phyloP scores from a whole-genome alignment of 2,113 vertebrate species.

The Suncus etruscus region DNA sequence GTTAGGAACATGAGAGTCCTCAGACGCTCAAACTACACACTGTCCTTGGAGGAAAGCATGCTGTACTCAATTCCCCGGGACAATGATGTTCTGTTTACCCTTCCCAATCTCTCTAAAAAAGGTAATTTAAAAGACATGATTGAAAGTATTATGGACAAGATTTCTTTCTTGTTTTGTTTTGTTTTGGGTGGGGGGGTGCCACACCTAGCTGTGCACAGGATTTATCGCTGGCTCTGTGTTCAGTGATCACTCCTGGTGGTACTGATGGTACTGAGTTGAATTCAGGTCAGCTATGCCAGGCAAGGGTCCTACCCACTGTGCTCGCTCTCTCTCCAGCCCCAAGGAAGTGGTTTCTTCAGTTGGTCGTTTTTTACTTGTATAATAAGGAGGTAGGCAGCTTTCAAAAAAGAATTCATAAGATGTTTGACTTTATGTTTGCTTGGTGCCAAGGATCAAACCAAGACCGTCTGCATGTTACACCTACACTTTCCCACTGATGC shows the following conservation, averaged over 20 bases:
- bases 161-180: neutral
- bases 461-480: too few species aligned
- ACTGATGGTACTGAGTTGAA: too few species aligned
- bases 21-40: slow-evolving; percentile 90
- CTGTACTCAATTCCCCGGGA: slow-evolving; percentile 92
- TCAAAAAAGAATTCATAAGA: slow-evolving; percentile 13
- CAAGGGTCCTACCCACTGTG: too few species aligned
- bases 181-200: too few species aligned
- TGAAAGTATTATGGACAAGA: slow-evolving; percentile 33
- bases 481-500: too few species aligned
- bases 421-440: neutral
- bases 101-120: slow-evolving; percentile 89
- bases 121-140: slow-evolving; percentile 84
- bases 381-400: slow-evolving; percentile 23
- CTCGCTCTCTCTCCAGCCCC: too few species aligned
- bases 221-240: too few species aligned
- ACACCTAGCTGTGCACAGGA: too few species aligned
- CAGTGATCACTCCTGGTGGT: too few species aligned
- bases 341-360: neutral
- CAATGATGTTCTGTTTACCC: slow-evolving; percentile 91
- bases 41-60: slow-evolving; percentile 93
- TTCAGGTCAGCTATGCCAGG: too few species aligned
- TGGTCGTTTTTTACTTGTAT: too few species aligned
- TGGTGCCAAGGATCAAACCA: too few species aligned
- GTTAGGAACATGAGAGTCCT: slow-evolving; percentile 91